Conservation (phyloP, 2,113 vertebrate species). For the Nycticorax nycticorax region DNA sequence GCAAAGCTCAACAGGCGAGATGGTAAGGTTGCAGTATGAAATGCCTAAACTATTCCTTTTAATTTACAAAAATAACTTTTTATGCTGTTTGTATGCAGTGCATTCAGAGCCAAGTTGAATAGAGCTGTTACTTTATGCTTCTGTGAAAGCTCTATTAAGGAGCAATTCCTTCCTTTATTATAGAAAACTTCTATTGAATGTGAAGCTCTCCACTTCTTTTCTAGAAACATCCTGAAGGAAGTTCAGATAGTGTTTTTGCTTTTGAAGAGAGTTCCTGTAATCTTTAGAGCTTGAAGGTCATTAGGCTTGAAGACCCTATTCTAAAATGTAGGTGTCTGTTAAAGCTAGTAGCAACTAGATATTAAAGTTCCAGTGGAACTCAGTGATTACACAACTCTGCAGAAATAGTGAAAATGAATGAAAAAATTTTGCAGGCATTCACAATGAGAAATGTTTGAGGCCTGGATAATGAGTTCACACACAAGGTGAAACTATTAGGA, state of each 20-base stretch:
- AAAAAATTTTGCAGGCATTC: neutral
- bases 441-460: neutral
- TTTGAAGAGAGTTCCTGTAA: neutral
- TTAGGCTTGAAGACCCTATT: neutral
- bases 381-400: neutral
- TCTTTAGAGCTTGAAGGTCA: neutral
- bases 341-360: neutral
- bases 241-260: neutral
- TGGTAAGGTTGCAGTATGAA: conserved; percentile 76
- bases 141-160: neutral
- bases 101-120: neutral
- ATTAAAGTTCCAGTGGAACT: neutral
- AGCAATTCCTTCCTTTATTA: neutral
- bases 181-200: neutral
- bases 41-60: neutral
- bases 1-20: conserved; percentile 90
- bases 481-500: neutral
- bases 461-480: neutral
- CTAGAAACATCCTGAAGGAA: neutral
- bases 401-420: neutral
- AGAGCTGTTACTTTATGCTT: neutral
- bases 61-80: neutral
- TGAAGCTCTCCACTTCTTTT: neutral
- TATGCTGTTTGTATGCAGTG: neutral
- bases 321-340: neutral